Evolutionary conservation across 2,797 vertebrate genomes (phyloP), one percentile per base, ranked within the genome.

Genomic region (Benthosema pterotum): DNA sequence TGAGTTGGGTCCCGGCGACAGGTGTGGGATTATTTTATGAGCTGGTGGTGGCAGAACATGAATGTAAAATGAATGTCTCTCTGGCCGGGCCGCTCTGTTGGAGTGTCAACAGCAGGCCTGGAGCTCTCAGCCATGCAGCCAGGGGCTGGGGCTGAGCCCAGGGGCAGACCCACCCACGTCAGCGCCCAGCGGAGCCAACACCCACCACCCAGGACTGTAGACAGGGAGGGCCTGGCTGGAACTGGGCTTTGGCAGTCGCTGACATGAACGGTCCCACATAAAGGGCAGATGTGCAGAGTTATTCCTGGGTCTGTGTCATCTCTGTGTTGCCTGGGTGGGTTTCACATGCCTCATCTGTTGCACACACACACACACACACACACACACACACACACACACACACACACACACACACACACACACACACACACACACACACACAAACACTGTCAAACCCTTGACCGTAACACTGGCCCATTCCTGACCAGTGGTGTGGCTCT

Each of bases 1-100:
- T 71, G 52, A 55, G 14, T 58, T 56, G 50, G 58, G 56, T 25
- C 22, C 22, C n/a, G 51, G 43, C 51, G 62, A 71, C 77, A 79
- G 82, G 70, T 78, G 69, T 72, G 25, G 4, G 65, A 72, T n/a
- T 79, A 72, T 25, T 79, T 70, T 57, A 67, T 63, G 65, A 83
- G 67, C 66, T 65, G 64, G 52, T 56, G 54, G 63, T 65, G 64
- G 52, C 58, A 57, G 63, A 64, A 53, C 53, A 51, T 57, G 71
- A 63, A 74, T 63, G 52, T 12, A 13, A 62, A n/a, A n/a, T n/a
- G n/a, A n/a, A 54, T 66, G 42, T 42, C 53, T n/a, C 51, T 67
- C 59, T 60, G 1, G 4, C 49, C 18, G 22, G 1, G 5, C 49
- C 25, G n/a, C 59, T 55, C 54, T 17, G 62, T 51, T 51, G 28